Evolutionary conservation across 2,113 vertebrate species (phyloP).

Genomic region (Alethe castanea): DNA sequence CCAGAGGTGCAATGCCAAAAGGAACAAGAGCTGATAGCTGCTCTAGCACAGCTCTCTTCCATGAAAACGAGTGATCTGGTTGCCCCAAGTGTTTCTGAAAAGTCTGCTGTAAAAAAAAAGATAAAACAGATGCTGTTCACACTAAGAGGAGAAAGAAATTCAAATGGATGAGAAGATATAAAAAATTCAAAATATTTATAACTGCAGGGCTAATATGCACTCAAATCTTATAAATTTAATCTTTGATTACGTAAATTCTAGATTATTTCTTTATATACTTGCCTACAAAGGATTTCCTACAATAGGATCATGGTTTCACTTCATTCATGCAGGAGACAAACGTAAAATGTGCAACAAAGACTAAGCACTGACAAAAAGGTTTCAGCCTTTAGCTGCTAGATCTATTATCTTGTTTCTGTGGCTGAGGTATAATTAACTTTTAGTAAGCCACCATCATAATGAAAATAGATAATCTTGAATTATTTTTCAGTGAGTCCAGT

Average conservation of each 20-base stretch:
- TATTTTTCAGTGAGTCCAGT: not conserved
- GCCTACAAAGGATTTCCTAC: not conserved
- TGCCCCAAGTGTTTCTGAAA: not conserved
- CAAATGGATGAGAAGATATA: not conserved
- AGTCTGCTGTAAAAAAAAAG: not conserved
- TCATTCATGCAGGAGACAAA: slow-evolving; percentile 7
- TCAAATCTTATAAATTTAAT: slow-evolving; percentile 6
- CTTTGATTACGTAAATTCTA: slow-evolving; percentile 19
- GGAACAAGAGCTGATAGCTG: not conserved
- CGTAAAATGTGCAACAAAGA: not conserved
- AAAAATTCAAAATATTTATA: not conserved
- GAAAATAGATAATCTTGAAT: not conserved
- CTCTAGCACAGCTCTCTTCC: not conserved
- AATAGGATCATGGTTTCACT: not conserved
- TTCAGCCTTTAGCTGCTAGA: not conserved
- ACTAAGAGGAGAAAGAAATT: not conserved
- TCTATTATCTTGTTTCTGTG: not conserved
- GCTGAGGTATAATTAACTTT: slow-evolving; percentile 25
- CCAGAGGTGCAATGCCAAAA: not conserved
- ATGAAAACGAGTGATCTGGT: not conserved
- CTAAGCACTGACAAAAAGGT: slow-evolving; percentile 25
- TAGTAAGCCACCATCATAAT: not conserved
- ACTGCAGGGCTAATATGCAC: not conserved
- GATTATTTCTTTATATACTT: not conserved
- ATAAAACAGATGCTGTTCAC: not conserved